Conservation (phyloP, 2,797 vertebrate species). For the Chelonia mydas region DNA sequence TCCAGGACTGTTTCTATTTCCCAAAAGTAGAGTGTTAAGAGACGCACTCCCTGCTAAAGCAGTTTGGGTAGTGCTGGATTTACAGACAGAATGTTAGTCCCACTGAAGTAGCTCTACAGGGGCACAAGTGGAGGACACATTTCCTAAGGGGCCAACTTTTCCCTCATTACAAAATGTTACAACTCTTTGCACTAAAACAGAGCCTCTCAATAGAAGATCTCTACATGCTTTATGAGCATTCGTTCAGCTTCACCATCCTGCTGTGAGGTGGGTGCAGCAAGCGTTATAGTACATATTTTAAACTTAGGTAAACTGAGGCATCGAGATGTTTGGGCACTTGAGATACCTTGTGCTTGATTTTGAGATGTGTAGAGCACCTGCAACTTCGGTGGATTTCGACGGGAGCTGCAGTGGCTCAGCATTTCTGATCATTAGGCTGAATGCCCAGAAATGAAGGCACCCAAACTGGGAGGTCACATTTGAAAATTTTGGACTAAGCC, state of each 20-base stretch:
- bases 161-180: neutral
- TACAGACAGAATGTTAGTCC: neutral
- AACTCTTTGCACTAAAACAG: neutral
- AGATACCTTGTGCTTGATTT: neutral
- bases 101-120: neutral
- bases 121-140: neutral
- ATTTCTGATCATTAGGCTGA: neutral
- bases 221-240: neutral
- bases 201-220: neutral
- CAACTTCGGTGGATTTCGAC: neutral
- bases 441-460: neutral
- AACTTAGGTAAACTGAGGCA: neutral
- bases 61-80: neutral
- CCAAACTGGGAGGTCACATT: neutral
- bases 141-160: neutral
- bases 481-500: neutral
- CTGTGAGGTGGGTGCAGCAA: neutral
- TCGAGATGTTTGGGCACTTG: neutral
- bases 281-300: neutral
- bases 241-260: neutral
- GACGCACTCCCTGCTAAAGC: constrained; percentile 6
- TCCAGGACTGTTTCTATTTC: constrained; percentile 54
- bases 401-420: neutral
- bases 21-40: constrained; percentile 62
- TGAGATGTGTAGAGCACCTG: neutral